Conservation (phyloP, 1,140 invertebrate species). For the Phenacoccus solenopsis region DNA sequence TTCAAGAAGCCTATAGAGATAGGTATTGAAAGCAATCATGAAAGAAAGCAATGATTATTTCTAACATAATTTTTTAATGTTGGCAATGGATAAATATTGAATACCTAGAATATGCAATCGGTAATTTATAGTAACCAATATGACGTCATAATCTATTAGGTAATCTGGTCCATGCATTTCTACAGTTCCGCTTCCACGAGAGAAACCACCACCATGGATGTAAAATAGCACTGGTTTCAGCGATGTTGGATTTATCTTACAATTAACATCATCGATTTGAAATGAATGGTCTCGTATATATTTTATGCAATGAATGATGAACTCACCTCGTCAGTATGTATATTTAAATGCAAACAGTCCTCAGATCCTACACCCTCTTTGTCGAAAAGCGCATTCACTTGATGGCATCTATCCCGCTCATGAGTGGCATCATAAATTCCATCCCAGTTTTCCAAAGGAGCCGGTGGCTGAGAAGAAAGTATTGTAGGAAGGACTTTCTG, state of each 20-base stretch:
- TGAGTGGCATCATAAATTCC: too few relatives aligned
- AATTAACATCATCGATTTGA: too few relatives aligned
- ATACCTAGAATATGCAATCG: slow-evolving; percentile 48
- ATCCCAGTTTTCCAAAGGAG: too few relatives aligned
- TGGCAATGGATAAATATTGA: too few relatives aligned
- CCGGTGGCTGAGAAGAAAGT: too few relatives aligned
- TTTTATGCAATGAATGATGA: too few relatives aligned
- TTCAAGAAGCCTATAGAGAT: slow-evolving; percentile 36
- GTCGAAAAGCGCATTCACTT: background rate
- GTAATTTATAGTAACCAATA: slow-evolving; percentile 69
- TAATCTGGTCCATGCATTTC: slow-evolving; percentile 46
- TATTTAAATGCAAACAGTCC: slow-evolving; percentile 24
- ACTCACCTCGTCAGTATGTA: slow-evolving; percentile 18
- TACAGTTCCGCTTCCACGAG: slow-evolving; percentile 39
- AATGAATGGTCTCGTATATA: too few relatives aligned
- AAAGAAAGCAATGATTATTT: too few relatives aligned
- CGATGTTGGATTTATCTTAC: too few relatives aligned
- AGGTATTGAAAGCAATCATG: too few relatives aligned
- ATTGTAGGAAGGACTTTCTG: too few relatives aligned
- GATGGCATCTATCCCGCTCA: slow-evolving; percentile 18
- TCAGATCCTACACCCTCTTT: slow-evolving; percentile 5
- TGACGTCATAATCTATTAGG: slow-evolving; percentile 55
- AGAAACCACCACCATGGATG: slow-evolving; percentile 50
- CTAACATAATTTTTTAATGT: too few relatives aligned
- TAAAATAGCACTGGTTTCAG: slow-evolving; percentile 46